Base-by-base conservation (phyloP, 2,888 invertebrate genomes). In the Sylvicola cinctus region DNA sequence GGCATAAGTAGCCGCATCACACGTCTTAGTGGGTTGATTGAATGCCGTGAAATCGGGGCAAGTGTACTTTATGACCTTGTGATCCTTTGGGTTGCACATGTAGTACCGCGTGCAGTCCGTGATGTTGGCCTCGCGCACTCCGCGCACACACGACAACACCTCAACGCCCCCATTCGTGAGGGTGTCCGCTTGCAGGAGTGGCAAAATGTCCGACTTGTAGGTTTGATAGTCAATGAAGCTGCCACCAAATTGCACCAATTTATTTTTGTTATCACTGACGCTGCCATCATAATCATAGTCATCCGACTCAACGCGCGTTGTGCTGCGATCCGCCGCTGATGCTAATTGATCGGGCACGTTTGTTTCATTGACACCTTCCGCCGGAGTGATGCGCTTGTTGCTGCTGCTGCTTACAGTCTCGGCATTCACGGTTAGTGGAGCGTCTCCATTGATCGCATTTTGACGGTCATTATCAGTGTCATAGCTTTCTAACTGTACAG, bases 61-160 rank as follows among this genome's bases (percentile, higher is more conserved):
- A 2, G 55, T 49, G 42, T 62, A 64, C 13, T 59, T 55, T 4
- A 54, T 42, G 1, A 62, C 49, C 20, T 49, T 50, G 6, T 58
- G 54, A 33, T 52, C 55, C 39, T 52, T 54, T 16, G 55, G 55
- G 40, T 61, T 60, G 42, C 64, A 64, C 2, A 58, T 57, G 40
- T 61, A 65, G 39, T 65, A 64, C 17, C 51, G 60, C 2, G 52
- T 55, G 38, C 65, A 64, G 35, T 63, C 60, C 1, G 62, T 62
- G n/a, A 38, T 42, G 42, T 64, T 64, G 2, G 61, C 52, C 26
- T 62, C 52, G 2, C 64, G 52, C 4, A 60, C 46, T 2, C 59
- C 60, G 7, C 51, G 41, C 14, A 53, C 51, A 36, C 64, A 64
- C 5, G 58, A 55, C 27, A 63, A 48, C 3, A 60, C 44, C 40